A percentile compares a stretch with the other conserved stretches of the same genome.
Conservation (phyloP, 2,797 vertebrate genomes). For the Acropternis orthonyx region DNA sequence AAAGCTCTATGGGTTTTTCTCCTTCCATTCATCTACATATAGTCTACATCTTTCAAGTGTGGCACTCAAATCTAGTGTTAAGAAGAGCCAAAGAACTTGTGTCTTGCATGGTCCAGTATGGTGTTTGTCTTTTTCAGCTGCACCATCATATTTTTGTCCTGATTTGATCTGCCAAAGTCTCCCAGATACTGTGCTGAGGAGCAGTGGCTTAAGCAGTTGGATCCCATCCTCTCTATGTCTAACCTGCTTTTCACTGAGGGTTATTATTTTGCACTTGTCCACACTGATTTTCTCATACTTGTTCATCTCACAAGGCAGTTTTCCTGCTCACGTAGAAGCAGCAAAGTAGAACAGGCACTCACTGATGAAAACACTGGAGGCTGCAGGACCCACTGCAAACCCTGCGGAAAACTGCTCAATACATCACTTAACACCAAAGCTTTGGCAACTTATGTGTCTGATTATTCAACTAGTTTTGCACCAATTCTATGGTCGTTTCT, state of each 20-base stretch:
- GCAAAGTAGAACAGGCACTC: neutral
- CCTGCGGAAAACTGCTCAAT: neutral
- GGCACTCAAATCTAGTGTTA: neutral
- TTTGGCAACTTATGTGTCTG: neutral
- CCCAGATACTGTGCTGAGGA: neutral
- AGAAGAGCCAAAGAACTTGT: neutral
- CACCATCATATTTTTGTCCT: neutral
- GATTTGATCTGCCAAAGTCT: neutral
- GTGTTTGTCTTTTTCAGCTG: neutral
- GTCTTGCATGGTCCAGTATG: rapidly evolving
- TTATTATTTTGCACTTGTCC: neutral
- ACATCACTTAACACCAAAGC: neutral
- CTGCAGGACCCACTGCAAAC: neutral
- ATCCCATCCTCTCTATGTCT: neutral
- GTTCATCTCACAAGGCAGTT: neutral
- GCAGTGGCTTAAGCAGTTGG: neutral
- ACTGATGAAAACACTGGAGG: neutral
- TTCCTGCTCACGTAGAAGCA: neutral
- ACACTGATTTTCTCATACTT: neutral
- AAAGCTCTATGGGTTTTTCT: neutral
- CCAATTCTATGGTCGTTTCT: neutral
- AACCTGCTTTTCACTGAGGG: neutral
- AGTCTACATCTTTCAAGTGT: neutral
- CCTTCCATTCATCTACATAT: neutral
- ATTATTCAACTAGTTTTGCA: neutral